Conservation (phyloP, 2,113 vertebrate species). For the Lonchura striata region DNA sequence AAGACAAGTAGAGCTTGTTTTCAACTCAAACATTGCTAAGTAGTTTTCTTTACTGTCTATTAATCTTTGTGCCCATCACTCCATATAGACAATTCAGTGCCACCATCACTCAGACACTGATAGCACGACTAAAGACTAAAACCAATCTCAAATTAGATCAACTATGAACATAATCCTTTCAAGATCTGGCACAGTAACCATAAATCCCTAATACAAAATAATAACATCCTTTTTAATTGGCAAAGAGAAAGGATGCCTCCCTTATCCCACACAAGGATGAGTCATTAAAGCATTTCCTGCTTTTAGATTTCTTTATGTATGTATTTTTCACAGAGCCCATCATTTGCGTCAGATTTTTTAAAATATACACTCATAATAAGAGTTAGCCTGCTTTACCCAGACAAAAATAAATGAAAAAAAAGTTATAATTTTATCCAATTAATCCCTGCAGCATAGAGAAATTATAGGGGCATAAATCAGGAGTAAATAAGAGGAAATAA, state of each 20-base stretch:
- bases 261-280: neutral
- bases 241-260: neutral
- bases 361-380: neutral
- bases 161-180: neutral
- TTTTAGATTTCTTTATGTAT: neutral
- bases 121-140: neutral
- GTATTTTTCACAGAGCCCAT: neutral
- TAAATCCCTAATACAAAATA: neutral
- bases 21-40: neutral
- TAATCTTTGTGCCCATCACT: neutral
- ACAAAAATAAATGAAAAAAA: neutral
- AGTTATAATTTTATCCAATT: neutral
- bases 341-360: neutral
- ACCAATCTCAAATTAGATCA: neutral
- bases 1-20: neutral
- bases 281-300: neutral
- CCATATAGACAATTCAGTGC: neutral
- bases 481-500: neutral
- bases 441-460: neutral
- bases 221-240: neutral
- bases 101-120: neutral
- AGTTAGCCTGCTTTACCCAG: neutral
- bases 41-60: neutral
- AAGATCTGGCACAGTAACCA: neutral
- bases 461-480: neutral